phyloP scores from a whole-genome alignment of 2,797 vertebrate genomes.

The Enteromius fasciolatus region DNA sequence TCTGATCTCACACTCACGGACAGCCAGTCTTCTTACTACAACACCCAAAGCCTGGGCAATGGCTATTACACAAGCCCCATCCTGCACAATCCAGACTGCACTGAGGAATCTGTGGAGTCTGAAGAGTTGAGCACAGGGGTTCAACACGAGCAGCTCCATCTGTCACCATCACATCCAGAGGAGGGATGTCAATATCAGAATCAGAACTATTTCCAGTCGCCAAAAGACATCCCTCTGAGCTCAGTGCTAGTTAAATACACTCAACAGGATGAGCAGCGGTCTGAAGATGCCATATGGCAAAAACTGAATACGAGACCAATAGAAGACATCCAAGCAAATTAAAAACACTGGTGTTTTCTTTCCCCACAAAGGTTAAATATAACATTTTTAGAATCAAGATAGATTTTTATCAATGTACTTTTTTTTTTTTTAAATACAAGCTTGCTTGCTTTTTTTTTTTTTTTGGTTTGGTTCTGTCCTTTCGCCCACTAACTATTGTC shows the following conservation, averaged over 20 bases:
- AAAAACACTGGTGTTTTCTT: not conserved
- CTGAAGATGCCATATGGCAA: not conserved
- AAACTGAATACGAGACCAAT: not conserved
- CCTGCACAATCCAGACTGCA: slow-evolving; percentile 6
- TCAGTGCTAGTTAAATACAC: slow-evolving; percentile 55
- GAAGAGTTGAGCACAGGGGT: slow-evolving; percentile 27
- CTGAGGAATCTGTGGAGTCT: slow-evolving; percentile 31
- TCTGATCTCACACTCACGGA: slow-evolving; percentile 7
- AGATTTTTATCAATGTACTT: not conserved
- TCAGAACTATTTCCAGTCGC: not conserved
- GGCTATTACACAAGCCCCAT: slow-evolving; percentile 41
- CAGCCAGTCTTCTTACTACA: not conserved
- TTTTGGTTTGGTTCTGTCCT: not conserved
- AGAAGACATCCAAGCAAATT: not conserved
- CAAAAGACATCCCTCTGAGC: slow-evolving; percentile 50
- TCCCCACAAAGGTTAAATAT: not conserved
- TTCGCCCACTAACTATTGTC: not conserved
- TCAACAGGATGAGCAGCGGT: slow-evolving; percentile 9
- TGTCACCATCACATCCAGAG: slow-evolving; percentile 15
- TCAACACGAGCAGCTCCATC: not conserved
- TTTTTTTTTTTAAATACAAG: not conserved
- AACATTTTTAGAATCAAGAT: not conserved
- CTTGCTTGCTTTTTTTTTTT: not conserved
- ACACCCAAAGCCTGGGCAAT: slow-evolving; percentile 15
- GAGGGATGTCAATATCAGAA: slow-evolving; percentile 4